These are phyloP conservation scores for Paratrypauchen microcephalus DNA, from an alignment of 2,797 vertebrate species.

Conservation along the genomic window DNA sequence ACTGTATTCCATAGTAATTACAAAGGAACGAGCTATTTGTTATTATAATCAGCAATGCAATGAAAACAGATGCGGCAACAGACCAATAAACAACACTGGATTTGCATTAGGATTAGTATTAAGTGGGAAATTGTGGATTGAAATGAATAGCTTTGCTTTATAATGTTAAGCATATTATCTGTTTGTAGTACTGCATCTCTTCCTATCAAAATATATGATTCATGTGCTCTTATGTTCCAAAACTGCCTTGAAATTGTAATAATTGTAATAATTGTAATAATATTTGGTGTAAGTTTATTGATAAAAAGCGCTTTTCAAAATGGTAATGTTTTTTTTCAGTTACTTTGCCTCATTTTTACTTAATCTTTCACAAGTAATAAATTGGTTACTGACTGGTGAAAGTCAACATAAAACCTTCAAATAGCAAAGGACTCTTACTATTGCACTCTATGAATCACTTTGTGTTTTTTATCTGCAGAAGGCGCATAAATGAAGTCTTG, in stretches of 20 bases:
- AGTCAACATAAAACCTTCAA: not conserved
- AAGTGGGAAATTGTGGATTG: constrained; percentile 13
- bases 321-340: not conserved
- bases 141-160: not conserved
- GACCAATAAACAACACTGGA: constrained; percentile 30
- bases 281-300: not conserved
- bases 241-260: not conserved
- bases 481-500: no score
- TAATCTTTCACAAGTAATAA: not conserved
- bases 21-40: constrained; percentile 39
- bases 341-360: not conserved
- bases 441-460: no score
- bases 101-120: constrained; percentile 23
- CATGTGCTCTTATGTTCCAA: not conserved
- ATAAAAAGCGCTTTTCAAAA: not conserved
- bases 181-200: not conserved
- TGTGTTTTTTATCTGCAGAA: no score
- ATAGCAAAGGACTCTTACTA: not conserved
- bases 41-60: constrained; percentile 42
- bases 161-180: not conserved
- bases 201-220: not conserved
- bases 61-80: constrained; percentile 45
- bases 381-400: not conserved
- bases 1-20: constrained; percentile 50
- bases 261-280: not conserved